Percentiles rank a stretch among this genome's conserved stretches.
Evolutionary conservation across 2,888 invertebrate genomes (phyloP).

Genomic region (Pyrochroa serraticornis): DNA sequence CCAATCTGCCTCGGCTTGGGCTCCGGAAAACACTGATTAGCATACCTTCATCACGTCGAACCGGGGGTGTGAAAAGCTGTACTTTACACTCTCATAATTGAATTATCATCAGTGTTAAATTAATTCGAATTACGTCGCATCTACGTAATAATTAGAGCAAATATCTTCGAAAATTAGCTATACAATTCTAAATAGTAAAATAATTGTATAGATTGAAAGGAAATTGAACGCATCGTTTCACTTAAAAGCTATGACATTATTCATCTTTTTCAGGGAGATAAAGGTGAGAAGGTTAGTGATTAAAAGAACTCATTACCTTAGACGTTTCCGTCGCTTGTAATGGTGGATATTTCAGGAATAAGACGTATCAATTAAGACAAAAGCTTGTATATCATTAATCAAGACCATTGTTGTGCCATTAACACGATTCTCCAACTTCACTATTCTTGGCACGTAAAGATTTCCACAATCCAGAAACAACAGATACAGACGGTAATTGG

Average conservation of each 20-base stretch:
- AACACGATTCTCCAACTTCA: constrained; percentile 32
- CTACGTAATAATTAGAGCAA: background rate
- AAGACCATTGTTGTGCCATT: constrained; percentile 37
- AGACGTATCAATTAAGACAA: constrained; percentile 38
- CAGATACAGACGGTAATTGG: constrained; percentile 34
- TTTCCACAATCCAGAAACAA: constrained; percentile 32
- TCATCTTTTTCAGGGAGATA: constrained; percentile 20
- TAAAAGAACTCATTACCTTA: constrained; percentile 35
- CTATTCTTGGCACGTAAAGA: constrained; percentile 34
- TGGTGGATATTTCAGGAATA: constrained; percentile 28
- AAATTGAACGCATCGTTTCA: constrained; percentile 9
- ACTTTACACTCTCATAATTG: too few relatives aligned
- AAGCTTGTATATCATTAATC: constrained; percentile 39
- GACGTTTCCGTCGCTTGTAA: constrained; percentile 28
- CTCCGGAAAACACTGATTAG: constrained; percentile 17
- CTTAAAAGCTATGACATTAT: constrained; percentile 3
- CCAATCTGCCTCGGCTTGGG: constrained; percentile 17
- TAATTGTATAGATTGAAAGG: background rate
- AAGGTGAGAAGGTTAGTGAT: constrained; percentile 24
- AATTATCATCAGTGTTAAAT: constrained; percentile 4
- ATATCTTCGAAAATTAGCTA: background rate
- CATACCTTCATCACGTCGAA: constrained; percentile 16
- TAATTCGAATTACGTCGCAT: background rate
- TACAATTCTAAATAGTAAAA: too few relatives aligned
- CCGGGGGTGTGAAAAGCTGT: background rate